Percentiles rank a stretch among this genome's conserved stretches.
phyloP scores from a whole-genome alignment of 2,113 vertebrate species.

The Dipodomys ordii region DNA sequence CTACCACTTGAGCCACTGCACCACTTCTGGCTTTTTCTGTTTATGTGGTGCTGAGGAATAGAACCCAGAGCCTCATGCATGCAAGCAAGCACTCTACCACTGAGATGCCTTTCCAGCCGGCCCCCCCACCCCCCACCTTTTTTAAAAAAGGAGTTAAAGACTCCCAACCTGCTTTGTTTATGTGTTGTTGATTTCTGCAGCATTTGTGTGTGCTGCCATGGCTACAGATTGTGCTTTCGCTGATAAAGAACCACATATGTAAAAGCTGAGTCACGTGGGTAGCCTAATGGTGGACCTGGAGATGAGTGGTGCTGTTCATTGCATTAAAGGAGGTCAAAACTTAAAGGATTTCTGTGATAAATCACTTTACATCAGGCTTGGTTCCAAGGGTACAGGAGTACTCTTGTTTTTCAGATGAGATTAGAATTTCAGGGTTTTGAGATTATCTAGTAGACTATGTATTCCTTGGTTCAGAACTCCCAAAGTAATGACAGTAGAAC shows the following conservation, averaged over 20 bases:
- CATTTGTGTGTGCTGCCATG: constrained; percentile 6
- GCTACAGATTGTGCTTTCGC: constrained; percentile 29
- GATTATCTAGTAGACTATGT: neutral
- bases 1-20: too few relatives aligned
- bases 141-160: too few relatives aligned
- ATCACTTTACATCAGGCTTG: neutral
- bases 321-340: neutral
- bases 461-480: neutral
- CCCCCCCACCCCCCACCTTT: too few relatives aligned
- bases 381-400: neutral
- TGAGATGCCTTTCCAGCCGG: too few relatives aligned
- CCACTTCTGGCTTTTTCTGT: too few relatives aligned
- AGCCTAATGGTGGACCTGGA: neutral
- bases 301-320: neutral
- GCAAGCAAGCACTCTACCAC: too few relatives aligned
- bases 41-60: too few relatives aligned
- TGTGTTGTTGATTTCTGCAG: constrained; percentile 20
- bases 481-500: neutral
- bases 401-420: neutral
- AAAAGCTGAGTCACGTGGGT: neutral
- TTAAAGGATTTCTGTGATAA: constrained; percentile 19
- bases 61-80: too few relatives aligned
- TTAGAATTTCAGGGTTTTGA: neutral
- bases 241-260: constrained; percentile 20
- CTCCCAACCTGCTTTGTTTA: neutral